Percentiles rank a stretch among this genome's conserved stretches.
Evolutionary conservation across 2,888 invertebrate species (phyloP).

Genomic region (Octodonta nipae): DNA sequence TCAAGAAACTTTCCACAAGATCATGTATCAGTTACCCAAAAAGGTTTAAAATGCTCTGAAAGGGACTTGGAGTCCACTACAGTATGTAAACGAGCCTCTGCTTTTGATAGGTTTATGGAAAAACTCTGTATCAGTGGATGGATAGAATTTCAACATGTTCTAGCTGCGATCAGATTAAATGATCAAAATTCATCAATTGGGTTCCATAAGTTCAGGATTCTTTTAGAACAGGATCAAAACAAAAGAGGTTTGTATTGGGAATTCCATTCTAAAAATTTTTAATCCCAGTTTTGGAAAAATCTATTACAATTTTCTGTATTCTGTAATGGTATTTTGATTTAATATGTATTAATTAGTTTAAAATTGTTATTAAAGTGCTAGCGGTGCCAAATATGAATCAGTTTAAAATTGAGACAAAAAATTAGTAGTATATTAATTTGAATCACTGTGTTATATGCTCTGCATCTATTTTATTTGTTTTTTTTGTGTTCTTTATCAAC

Average conservation of each 20-base stretch:
- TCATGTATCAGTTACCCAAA: constrained; percentile 7
- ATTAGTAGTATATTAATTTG: too few species aligned
- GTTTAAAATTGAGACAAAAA: too few species aligned
- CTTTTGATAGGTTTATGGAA: constrained; percentile 39
- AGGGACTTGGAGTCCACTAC: background rate
- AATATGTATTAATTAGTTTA: too few species aligned
- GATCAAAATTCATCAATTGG: constrained; percentile 43
- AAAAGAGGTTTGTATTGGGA: constrained; percentile 24
- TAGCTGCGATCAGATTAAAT: constrained; percentile 38
- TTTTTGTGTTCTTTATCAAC: too few species aligned
- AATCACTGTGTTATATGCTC: too few species aligned
- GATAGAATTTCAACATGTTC: constrained; percentile 53
- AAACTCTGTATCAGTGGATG: constrained; percentile 52
- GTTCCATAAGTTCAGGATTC: constrained; percentile 44
- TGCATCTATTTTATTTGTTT: too few species aligned
- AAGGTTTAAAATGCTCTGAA: background rate
- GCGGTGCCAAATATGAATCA: too few species aligned
- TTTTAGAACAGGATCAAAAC: constrained; percentile 43
- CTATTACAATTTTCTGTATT: too few species aligned
- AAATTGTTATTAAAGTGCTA: too few species aligned
- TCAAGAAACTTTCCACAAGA: constrained; percentile 42
- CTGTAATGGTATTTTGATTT: too few species aligned
- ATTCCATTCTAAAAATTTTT: background rate
- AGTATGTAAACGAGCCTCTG: constrained; percentile 9
- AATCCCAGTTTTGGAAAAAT: too few species aligned